A percentile compares a stretch with the other conserved stretches of the same genome.
Conservation (phyloP, 2,113 vertebrate genomes). For the Sylvia atricapilla region DNA sequence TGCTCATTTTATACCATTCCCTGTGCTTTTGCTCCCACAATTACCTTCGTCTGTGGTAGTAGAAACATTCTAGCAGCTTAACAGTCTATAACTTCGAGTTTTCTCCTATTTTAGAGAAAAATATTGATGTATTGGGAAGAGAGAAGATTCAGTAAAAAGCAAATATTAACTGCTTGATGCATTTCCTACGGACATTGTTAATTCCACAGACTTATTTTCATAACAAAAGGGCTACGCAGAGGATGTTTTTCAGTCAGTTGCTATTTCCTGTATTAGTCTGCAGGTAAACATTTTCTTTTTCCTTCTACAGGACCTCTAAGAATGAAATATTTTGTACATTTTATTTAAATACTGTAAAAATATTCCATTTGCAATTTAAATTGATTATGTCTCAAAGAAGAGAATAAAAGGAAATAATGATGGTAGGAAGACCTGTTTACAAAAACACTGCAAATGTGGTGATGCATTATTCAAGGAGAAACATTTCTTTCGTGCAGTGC, state of each 20-base stretch:
- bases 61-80: not conserved
- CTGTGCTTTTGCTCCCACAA: not conserved
- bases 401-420: conserved; percentile 3
- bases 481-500: not conserved
- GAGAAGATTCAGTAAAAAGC: not conserved
- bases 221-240: not conserved
- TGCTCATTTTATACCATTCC: not conserved
- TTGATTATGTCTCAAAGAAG: not conserved
- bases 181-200: not conserved
- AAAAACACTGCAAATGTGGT: not conserved
- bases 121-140: not conserved
- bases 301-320: not conserved
- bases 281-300: not conserved
- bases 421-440: not conserved
- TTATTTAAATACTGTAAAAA: conserved; percentile 3
- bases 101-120: not conserved
- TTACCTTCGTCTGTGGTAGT: not conserved
- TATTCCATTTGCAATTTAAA: conserved; percentile 2
- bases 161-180: not conserved
- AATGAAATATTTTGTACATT: not conserved
- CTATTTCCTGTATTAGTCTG: not conserved
- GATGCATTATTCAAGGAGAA: conserved; percentile 23
- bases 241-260: not conserved
- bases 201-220: not conserved
- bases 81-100: not conserved